Percentiles rank a stretch among this genome's conserved stretches.
Evolutionary conservation across 2,797 vertebrate species (phyloP).

Genomic region (Cirrhinus molitorella): DNA sequence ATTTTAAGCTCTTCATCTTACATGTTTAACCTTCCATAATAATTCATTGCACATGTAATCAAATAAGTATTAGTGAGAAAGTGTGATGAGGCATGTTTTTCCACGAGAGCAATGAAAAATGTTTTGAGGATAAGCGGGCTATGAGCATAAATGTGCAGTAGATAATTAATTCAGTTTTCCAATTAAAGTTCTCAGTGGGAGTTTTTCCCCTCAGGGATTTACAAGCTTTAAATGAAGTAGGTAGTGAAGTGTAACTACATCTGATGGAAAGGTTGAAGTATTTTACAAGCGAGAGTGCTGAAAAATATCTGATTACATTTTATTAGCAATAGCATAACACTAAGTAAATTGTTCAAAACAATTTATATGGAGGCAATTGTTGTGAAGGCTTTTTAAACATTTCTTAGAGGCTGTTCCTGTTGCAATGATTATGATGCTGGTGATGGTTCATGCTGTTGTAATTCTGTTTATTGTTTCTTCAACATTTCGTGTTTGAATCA

Average conservation of each 20-base stretch:
- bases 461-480: not conserved
- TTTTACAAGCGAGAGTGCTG: not conserved
- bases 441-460: not conserved
- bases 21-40: slow-evolving; percentile 1
- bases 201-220: slow-evolving; percentile 36
- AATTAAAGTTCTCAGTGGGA: slow-evolving; percentile 46
- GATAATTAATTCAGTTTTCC: slow-evolving; percentile 37
- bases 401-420: not conserved
- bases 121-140: slow-evolving; percentile 13
- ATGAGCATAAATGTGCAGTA: slow-evolving; percentile 35
- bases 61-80: not conserved
- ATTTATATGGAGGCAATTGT: not conserved
- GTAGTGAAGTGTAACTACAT: slow-evolving; percentile 42
- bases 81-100: slow-evolving; percentile 28
- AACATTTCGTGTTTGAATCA: not conserved
- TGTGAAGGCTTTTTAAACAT: not conserved
- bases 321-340: not conserved
- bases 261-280: slow-evolving; percentile 15
- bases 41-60: not conserved
- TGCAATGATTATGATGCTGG: not conserved
- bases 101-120: slow-evolving; percentile 3
- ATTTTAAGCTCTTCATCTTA: slow-evolving; percentile 3
- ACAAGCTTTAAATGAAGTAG: slow-evolving; percentile 22
- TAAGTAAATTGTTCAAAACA: not conserved
- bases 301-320: slow-evolving; percentile 24